Evolutionary conservation across 2,888 invertebrate species (phyloP).

Genomic region (Watsonalla binaria): DNA sequence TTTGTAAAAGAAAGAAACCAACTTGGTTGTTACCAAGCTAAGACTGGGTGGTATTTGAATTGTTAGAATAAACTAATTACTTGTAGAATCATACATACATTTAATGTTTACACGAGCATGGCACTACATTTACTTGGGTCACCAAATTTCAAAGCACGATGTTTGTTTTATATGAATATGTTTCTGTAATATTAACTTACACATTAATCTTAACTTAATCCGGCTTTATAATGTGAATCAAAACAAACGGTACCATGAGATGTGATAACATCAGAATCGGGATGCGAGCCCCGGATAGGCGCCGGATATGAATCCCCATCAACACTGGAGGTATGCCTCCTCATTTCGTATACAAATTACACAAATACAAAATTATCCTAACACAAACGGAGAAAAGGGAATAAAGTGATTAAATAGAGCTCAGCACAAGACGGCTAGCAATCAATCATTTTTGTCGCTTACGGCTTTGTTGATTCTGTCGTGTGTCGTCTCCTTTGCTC

Average conservation of each 20-base stretch:
- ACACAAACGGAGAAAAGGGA: conserved; percentile 79
- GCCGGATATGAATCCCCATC: conserved; percentile 65
- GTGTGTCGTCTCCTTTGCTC: conserved; percentile 48
- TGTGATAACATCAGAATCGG: conserved; percentile 62
- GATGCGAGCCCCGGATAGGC: conserved; percentile 49
- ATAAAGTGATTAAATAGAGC: conserved; percentile 81
- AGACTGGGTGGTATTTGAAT: too few species aligned
- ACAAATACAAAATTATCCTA: conserved; percentile 77
- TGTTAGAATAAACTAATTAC: too few species aligned
- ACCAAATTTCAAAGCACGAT: background rate
- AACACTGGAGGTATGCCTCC: conserved; percentile 57
- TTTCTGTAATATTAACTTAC: background rate
- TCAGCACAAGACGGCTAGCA: conserved; percentile 76
- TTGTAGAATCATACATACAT: too few species aligned
- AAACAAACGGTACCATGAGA: conserved; percentile 48
- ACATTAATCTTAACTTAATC: conserved; percentile 36
- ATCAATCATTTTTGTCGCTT: conserved; percentile 80
- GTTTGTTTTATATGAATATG: background rate
- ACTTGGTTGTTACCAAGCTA: too few species aligned
- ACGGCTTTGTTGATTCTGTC: conserved; percentile 62
- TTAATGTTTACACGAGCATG: too few species aligned
- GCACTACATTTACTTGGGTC: too few species aligned
- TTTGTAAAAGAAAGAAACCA: too few species aligned
- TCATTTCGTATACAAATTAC: conserved; percentile 77
- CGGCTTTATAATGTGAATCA: conserved; percentile 41